Conservation (phyloP, 2,888 invertebrate genomes). For the Hydriomena furcata region DNA sequence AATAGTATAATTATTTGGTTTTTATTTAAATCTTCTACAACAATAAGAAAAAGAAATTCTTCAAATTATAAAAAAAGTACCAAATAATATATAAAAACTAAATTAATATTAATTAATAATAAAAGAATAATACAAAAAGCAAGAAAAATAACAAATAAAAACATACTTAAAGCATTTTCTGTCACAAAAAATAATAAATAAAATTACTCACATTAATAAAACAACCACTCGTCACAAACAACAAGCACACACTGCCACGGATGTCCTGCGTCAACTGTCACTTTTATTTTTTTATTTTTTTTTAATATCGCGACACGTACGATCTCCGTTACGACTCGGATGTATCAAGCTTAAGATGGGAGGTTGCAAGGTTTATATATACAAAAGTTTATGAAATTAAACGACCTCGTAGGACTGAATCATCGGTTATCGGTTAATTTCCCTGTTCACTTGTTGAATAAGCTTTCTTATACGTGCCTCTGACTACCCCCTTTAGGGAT, state of each 20-base stretch:
- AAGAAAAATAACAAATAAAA: no score
- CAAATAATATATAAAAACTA: no score
- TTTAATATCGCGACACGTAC: constrained; percentile 3
- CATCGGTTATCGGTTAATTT: constrained; percentile 4
- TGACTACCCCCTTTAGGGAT: no score
- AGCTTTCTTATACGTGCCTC: no score
- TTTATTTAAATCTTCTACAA: no score
- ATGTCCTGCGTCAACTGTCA: constrained; percentile 19
- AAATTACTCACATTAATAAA: constrained; percentile 32
- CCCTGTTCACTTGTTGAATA: constrained; percentile 7
- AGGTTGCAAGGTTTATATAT: constrained; percentile 12
- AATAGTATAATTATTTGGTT: no score
- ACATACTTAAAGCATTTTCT: neutral
- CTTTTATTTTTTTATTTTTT: constrained; percentile 15
- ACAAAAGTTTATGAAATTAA: constrained; percentile 15
- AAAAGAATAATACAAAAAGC: no score
- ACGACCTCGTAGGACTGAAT: constrained; percentile 15
- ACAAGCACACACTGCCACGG: constrained; percentile 31
- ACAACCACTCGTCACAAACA: constrained; percentile 33
- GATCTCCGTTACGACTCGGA: neutral
- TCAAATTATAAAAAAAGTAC: no score
- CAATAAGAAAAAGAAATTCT: no score
- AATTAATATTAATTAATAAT: no score
- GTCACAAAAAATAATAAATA: constrained; percentile 3
- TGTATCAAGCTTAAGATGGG: constrained; percentile 8